Evolutionary conservation across 2,797 vertebrate species (phyloP), one percentile per base, ranked within the genome.

Genomic region (Chromis chromis): DNA sequence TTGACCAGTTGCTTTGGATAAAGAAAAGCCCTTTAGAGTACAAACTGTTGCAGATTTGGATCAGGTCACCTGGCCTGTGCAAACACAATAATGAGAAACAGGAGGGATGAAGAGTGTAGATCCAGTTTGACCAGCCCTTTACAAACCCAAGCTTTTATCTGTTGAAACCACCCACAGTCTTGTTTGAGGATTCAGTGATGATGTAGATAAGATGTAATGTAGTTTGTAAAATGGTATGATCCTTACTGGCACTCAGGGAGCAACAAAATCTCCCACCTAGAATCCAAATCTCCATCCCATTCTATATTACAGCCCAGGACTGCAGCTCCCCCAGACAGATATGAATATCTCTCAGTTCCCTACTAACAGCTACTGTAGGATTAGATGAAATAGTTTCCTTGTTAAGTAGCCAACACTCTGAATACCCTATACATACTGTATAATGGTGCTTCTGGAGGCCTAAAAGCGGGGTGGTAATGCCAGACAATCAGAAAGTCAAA

Each of bases 1-100:
- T 91, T 90, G 65, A 90, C 91, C 82, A 90, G 69, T 88, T 86
- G 68, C 72, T 87, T 85, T 84, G 50, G 86, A 75, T 39, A 61
- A 77, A 69, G 16, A 42, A 74, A 78, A 55, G 53, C 56, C 63
- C 25, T 77, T 84, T 28, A 50, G 53, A 68, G 57, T 64, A 79
- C 60, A 73, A 53, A 68, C 76, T 72, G 61, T 50, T 83, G 82
- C 44, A 58, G 75, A 82, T 84, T 86, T 69, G 57, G 86, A 83
- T 73, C 75, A 74, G 85, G 86, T 85, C 16, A 1, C 48, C 25
- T 74, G 33, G 14, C 17, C 56, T 76, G 63, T 79, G n/a, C 74
- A 64, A 81, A 68, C 31, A 65, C 62, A 55, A 58, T 28, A 66
- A 83, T 59, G 63, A 74, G 22, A 63, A 70, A 80, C 62, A 66